phyloP scores from a whole-genome alignment of 2,797 vertebrate genomes.

The Acanthurus leucopareius region DNA sequence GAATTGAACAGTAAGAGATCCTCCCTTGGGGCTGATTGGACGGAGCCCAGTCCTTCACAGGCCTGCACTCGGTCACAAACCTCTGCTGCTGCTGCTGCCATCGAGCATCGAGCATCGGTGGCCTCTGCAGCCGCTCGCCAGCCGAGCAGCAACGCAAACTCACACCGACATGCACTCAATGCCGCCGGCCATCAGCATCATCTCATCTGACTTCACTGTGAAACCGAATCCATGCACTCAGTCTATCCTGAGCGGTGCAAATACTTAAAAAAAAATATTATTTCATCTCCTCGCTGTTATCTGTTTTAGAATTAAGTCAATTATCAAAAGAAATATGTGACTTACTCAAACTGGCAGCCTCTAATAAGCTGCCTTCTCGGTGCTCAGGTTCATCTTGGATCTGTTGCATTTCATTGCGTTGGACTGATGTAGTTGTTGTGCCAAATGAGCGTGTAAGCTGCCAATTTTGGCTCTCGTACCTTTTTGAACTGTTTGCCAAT shows the following conservation, averaged over 20 bases:
- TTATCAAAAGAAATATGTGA: conserved; percentile 24
- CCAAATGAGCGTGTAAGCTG: conserved; percentile 57
- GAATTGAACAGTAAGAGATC: conserved; percentile 71
- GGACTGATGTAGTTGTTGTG: conserved; percentile 32
- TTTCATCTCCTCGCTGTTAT: conserved; percentile 22
- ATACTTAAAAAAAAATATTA: conserved; percentile 3
- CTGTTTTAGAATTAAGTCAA: conserved; percentile 14
- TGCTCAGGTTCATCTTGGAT: conserved; percentile 41
- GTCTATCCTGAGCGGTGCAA: background rate
- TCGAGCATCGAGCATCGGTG: background rate
- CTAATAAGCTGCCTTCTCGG: conserved; percentile 29
- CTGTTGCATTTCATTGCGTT: conserved; percentile 34
- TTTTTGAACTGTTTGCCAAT: conserved; percentile 71
- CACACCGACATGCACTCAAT: background rate
- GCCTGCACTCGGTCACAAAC: conserved; percentile 43
- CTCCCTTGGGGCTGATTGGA: conserved; percentile 74
- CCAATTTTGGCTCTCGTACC: conserved; percentile 55
- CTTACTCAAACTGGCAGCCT: conserved; percentile 18
- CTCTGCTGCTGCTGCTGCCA: conserved; percentile 6
- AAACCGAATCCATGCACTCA: background rate
- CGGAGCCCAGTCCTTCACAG: conserved; percentile 71
- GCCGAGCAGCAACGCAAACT: conserved; percentile 22
- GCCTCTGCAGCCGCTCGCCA: conserved; percentile 16
- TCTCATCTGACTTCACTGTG: conserved; percentile 20
- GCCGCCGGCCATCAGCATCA: conserved; percentile 12